Evolutionary conservation across 1,140 invertebrate genomes (phyloP), one percentile per base, ranked within the genome.

Genomic region (Trachymyrmex cornetzi): DNA sequence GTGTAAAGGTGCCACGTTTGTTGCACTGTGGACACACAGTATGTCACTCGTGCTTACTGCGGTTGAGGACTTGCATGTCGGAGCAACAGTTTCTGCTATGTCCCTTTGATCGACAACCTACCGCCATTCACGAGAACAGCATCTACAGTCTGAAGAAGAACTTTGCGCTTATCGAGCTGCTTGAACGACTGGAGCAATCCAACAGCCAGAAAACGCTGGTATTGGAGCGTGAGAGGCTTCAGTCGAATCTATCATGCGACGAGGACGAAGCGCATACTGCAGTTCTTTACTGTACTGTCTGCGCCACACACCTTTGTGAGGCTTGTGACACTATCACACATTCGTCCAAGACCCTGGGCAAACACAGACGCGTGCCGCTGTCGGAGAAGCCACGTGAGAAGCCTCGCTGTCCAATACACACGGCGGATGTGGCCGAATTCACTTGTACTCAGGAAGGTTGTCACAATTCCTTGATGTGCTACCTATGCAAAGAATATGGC

Each of bases 81-180:
- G 89, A 93, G 12, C 94, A 95, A 87, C 95, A 94, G 75, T 92
- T 95, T n/a, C 93, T 97, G 34, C 92, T 96, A 2, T 97, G 96
- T 92, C 96, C 96, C 0, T 97, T 97, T 92, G 96, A 97, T 85
- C 90, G 96, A 66, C 96, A 97, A 88, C 96, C 96, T n/a, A 97
- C 96, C 12, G 94, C 95, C 53, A 93, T 96, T 50, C 93, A 93
- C 22, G 94, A 96, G 66, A 95, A 96, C 61, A 96, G 96, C 30
- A 95, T 97, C 11, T 96, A 96, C 95, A 96, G 96, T 38, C 90
- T 97, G 77, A 97, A 97, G 92, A 97, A 97, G 89, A 97, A 97
- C 91, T 97, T 97, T 95, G 96, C 96, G 3, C 91, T 97, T 0
- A 93, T 97, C 34, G 96, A 97, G 88, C 82, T 97, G 3, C 87